These are phyloP conservation scores for Seriola dumerili DNA, from an alignment of 2,113 vertebrate genomes.

Conservation along the genomic window DNA sequence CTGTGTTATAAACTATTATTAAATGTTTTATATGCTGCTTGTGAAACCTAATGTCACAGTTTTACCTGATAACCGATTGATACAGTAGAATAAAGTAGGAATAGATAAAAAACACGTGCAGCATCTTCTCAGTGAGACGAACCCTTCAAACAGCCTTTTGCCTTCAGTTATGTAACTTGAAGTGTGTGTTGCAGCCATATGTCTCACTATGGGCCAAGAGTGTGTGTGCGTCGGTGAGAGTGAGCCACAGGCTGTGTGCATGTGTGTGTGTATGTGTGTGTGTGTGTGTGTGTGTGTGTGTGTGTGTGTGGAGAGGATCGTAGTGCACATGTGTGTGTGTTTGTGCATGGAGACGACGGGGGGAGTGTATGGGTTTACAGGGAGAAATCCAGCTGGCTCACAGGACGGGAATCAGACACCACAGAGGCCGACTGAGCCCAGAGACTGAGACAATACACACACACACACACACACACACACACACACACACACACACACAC, in stretches of 20 bases:
- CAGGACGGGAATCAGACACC: conserved; percentile 71
- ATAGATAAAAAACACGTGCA: neutral
- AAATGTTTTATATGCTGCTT: no score
- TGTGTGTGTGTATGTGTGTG: conserved; percentile 20
- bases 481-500: conserved; percentile 13
- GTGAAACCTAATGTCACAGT: no score
- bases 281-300: conserved; percentile 11
- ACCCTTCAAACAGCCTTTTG: conserved; percentile 15
- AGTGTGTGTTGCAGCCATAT: conserved; percentile 44
- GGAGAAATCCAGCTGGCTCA: conserved; percentile 66
- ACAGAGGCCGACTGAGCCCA: conserved; percentile 35
- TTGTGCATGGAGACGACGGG: conserved; percentile 22
- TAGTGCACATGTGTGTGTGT: conserved; percentile 24
- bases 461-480: conserved; percentile 36
- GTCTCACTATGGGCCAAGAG: conserved; percentile 39
- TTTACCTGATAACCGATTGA: neutral
- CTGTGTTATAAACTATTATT: no score
- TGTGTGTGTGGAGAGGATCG: neutral
- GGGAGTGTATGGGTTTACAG: conserved; percentile 60
- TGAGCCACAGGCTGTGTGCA: neutral
- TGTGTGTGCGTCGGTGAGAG: conserved; percentile 26
- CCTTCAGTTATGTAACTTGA: conserved; percentile 61
- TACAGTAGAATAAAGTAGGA: neutral
- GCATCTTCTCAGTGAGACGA: conserved; percentile 6
- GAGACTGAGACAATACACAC: conserved; percentile 43